These are phyloP conservation scores for Mechanitis messenoides DNA, from an alignment of 2,888 invertebrate species.

Conservation along the genomic window DNA sequence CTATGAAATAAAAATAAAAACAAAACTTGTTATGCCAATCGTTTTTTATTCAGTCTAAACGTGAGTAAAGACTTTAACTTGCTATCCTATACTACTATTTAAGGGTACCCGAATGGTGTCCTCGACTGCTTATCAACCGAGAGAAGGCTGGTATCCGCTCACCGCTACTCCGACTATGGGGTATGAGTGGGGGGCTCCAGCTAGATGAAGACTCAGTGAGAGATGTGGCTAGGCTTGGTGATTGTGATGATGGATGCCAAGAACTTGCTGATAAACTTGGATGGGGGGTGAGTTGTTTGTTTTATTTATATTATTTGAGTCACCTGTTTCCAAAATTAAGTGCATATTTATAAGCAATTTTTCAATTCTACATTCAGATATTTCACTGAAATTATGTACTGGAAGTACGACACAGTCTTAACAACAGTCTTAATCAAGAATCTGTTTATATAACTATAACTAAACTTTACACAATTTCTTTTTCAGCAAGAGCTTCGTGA, in stretches of 20 bases:
- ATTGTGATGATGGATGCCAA: slow-evolving; percentile 88
- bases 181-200: slow-evolving; percentile 78
- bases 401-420: no score
- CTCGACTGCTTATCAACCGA: slow-evolving; percentile 91
- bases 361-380: no score
- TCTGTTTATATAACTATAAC: no score
- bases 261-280: slow-evolving; percentile 85
- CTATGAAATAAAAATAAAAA: no score
- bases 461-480: slow-evolving; percentile 6
- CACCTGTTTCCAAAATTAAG: no score
- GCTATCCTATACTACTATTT: neutral
- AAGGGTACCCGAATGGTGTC: slow-evolving; percentile 80
- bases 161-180: slow-evolving; percentile 54
- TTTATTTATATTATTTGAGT: neutral
- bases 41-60: no score
- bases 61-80: no score
- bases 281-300: slow-evolving; percentile 80
- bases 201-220: slow-evolving; percentile 81
- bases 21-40: no score
- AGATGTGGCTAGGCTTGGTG: slow-evolving; percentile 89
- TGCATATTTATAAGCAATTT: no score
- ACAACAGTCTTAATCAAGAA: no score
- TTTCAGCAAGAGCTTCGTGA: slow-evolving; percentile 78
- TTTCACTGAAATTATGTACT: no score
- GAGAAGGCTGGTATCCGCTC: slow-evolving; percentile 79